phyloP scores from a whole-genome alignment of 2,888 invertebrate genomes.

The Melinaea marsaeus region DNA sequence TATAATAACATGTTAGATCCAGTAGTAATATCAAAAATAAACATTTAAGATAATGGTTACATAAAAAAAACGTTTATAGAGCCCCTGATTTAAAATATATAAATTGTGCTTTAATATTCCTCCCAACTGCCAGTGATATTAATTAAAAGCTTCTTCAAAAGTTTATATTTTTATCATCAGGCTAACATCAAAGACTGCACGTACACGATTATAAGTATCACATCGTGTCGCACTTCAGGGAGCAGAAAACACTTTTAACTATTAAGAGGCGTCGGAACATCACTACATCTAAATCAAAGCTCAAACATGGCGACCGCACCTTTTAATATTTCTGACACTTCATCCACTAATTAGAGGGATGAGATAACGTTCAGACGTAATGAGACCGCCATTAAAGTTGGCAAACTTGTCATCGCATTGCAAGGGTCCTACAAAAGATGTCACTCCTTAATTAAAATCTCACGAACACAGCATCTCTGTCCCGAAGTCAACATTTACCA shows the following conservation, averaged over 20 bases:
- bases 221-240: too few species aligned
- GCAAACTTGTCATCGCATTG: slow-evolving; percentile 10
- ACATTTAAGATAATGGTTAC: too few species aligned
- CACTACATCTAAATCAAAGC: slow-evolving; percentile 1
- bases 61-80: too few species aligned
- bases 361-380: slow-evolving; percentile 13
- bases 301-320: not conserved
- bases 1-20: too few species aligned
- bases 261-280: not conserved
- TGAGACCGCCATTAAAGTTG: slow-evolving; percentile 28
- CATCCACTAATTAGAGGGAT: not conserved
- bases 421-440: slow-evolving; percentile 19
- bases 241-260: not conserved
- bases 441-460: slow-evolving; percentile 21
- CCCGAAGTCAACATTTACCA: slow-evolving; percentile 72
- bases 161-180: not conserved
- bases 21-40: too few species aligned
- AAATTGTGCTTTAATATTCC: too few species aligned
- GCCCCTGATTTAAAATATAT: too few species aligned
- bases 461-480: slow-evolving; percentile 39
- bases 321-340: slow-evolving; percentile 1
- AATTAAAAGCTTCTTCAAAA: not conserved
- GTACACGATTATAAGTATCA: not conserved
- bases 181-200: not conserved
- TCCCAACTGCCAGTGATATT: too few species aligned